Evolutionary conservation across 1,140 invertebrate genomes (phyloP).

Genomic region (Microvelia longipes): DNA sequence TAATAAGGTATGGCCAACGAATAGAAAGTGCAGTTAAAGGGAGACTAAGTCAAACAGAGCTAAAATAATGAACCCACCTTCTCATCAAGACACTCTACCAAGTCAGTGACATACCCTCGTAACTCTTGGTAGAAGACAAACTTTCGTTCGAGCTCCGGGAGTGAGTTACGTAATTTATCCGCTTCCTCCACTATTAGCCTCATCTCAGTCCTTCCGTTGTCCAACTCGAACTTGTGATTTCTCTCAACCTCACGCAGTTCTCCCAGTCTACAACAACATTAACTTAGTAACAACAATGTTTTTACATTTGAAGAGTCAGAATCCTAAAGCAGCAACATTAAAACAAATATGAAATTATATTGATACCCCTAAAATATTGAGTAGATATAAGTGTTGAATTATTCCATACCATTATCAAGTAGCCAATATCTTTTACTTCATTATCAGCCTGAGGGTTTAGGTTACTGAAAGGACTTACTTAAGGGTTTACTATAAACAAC

Average conservation of each 20-base stretch:
- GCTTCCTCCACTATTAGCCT: slow-evolving; percentile 44
- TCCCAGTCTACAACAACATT: slow-evolving; percentile 33
- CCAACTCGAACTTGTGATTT: slow-evolving; percentile 35
- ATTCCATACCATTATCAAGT: no score
- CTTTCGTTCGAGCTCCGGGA: slow-evolving; percentile 49
- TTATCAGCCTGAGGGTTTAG: no score
- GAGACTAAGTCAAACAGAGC: no score
- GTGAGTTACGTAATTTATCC: slow-evolving; percentile 41
- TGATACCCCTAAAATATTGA: not conserved
- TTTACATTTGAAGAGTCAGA: not conserved
- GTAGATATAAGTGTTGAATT: no score
- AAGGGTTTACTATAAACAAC: no score
- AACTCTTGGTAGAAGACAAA: slow-evolving; percentile 91
- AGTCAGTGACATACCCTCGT: slow-evolving; percentile 86
- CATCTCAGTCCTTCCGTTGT: slow-evolving; percentile 40
- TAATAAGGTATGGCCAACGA: no score
- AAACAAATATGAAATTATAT: not conserved
- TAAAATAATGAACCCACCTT: slow-evolving; percentile 65
- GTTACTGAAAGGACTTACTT: no score
- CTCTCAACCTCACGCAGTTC: slow-evolving; percentile 42
- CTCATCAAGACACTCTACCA: slow-evolving; percentile 89
- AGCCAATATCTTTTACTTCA: no score
- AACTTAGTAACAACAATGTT: not conserved
- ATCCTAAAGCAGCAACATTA: not conserved
- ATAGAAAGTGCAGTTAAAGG: no score